Base-by-base conservation (phyloP, 2,113 vertebrate species). In the Microcebus tavaratra region DNA sequence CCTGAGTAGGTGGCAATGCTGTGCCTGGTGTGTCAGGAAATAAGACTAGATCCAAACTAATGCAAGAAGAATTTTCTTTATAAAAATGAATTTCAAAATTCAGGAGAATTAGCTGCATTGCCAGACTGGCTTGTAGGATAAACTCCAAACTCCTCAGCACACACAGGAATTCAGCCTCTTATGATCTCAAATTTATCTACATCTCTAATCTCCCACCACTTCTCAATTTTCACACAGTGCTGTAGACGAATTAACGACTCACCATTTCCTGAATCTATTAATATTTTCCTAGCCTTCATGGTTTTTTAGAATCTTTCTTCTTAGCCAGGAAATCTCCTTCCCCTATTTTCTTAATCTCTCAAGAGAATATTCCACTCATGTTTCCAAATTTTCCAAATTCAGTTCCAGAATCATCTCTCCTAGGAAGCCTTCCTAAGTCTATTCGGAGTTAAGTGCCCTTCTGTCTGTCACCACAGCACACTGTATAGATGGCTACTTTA, bases 1-100 rank as follows among this genome's bases (percentile, higher is more conserved):
- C 95, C 90, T 63, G 94, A 93, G 96, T 96, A 75, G 94, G 96
- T 68, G 88, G 94, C 55, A 57, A 31, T 53, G 80, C 85, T 89
- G 63, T 75, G 94, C 88, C 68, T 14, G 0, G 67, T 90, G 83
- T 76, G 72, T 89, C 68, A 92, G 82, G 85, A 91, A 94, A 91
- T 15, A 92, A 90, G 61, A 48, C 72, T 83, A 29, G n/a, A 88
- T 88, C 65, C 84, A 97, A 73, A 87, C 21, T 48, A 53, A 91
- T 3, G 29, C 11, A 70, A 89, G 73, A 93, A 93, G 3, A 29
- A 34, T 42, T 92, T 90, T 65, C 73, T 78, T 92, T 86, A 84
- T 75, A 34, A 90, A 84, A 92, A 88, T 75, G 34, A 73, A 75
- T 65, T 96, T 81, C 73, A 89, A 91, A 42, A 57, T 84, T 70